Percentiles rank a stretch among this genome's conserved stretches.
These are phyloP conservation scores for Paracentrotus lividus DNA, from an alignment of 53 echinoderm and acorn worm genomes.

Conservation along the genomic window DNA sequence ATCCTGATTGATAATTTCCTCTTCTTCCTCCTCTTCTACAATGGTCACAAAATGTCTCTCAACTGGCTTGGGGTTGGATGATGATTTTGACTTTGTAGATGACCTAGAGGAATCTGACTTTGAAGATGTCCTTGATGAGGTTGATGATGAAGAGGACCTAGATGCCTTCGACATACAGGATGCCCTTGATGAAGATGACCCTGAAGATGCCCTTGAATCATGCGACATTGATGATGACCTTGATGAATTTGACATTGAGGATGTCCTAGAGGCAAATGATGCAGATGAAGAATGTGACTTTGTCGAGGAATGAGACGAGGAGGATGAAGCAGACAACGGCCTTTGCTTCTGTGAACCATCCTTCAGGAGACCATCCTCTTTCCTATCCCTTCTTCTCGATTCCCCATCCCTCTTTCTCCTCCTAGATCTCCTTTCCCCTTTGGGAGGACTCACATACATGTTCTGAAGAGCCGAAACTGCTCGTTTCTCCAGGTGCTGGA, in stretches of 20 bases:
- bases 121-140: conserved; percentile 54
- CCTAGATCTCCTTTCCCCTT: conserved; percentile 24
- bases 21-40: conserved; percentile 63
- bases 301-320: conserved; percentile 38
- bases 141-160: conserved; percentile 57
- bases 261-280: conserved; percentile 37
- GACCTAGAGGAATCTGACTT: conserved; percentile 67
- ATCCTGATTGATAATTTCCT: conserved; percentile 59
- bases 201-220: neutral
- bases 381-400: neutral
- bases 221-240: conserved; percentile 35
- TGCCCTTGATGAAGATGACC: conserved; percentile 1
- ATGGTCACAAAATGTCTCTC: conserved; percentile 63
- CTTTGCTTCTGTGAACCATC: conserved; percentile 6
- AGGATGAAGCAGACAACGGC: conserved; percentile 53
- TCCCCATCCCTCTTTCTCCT: conserved; percentile 30
- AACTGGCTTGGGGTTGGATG: conserved; percentile 25
- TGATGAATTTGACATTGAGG: conserved; percentile 46
- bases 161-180: conserved; percentile 43
- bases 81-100: conserved; percentile 64
- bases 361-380: neutral
- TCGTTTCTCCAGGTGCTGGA: conserved; percentile 78
- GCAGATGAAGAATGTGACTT: conserved; percentile 43
- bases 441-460: conserved; percentile 39
- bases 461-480: conserved; percentile 74